phyloP scores from a whole-genome alignment of 2,113 vertebrate species.

The Xenotilapia caudafasciata region DNA sequence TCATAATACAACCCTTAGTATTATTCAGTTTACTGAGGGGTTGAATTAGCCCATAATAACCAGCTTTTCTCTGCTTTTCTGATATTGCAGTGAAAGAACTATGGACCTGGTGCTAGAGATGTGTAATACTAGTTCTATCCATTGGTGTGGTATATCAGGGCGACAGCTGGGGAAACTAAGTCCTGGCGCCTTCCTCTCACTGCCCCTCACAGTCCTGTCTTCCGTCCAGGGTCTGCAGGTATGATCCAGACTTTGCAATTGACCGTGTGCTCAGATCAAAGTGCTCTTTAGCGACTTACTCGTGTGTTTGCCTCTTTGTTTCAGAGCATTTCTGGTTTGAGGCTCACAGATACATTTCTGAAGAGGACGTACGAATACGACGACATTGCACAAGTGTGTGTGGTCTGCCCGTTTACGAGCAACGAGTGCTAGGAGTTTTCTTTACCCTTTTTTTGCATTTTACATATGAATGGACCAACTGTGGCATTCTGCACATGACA shows the following conservation, averaged over 20 bases:
- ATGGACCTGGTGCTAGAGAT: conserved; percentile 98
- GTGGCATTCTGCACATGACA: conserved; percentile 26
- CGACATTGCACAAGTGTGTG: conserved; percentile 95
- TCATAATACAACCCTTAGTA: neutral
- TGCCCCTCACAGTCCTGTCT: conserved; percentile 86
- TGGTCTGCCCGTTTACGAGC: conserved; percentile 82
- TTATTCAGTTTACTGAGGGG: neutral
- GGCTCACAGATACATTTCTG: conserved; percentile 93
- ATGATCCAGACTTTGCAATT: neutral
- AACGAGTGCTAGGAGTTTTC: conserved; percentile 67
- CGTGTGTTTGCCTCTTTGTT: neutral
- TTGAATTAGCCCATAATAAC: neutral
- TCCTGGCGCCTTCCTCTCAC: conserved; percentile 84
- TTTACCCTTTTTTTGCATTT: conserved; percentile 14
- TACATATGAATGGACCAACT: conserved; percentile 63
- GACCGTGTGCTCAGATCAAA: neutral
- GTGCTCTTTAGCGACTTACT: neutral
- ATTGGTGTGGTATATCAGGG: conserved; percentile 96
- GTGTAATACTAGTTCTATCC: conserved; percentile 90
- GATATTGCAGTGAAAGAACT: conserved; percentile 84
- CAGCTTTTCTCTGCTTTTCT: neutral
- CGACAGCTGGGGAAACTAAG: conserved; percentile 90
- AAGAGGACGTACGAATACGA: conserved; percentile 98
- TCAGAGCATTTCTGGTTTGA: conserved; percentile 91
- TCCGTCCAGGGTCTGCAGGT: conserved; percentile 95